A percentile compares a stretch with the other conserved stretches of the same genome.
Conservation (phyloP, 2,888 invertebrate species). For the Melitaea athalia region DNA sequence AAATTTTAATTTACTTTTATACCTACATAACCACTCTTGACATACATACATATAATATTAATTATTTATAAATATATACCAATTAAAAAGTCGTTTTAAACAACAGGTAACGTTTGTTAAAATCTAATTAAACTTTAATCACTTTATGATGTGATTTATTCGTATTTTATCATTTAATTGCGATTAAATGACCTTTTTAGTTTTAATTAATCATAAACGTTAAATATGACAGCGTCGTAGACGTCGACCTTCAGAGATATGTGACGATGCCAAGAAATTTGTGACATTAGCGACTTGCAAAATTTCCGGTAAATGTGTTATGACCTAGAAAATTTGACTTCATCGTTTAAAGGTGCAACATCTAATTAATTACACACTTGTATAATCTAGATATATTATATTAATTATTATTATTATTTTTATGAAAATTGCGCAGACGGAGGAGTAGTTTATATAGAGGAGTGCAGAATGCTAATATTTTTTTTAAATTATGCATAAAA, state of each 20-base stretch:
- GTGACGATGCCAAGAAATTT: constrained; percentile 30
- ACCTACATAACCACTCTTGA: background rate
- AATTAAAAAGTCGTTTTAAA: too few relatives aligned
- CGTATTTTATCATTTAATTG: background rate
- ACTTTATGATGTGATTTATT: background rate
- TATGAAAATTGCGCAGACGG: too few relatives aligned
- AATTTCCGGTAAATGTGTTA: constrained; percentile 22
- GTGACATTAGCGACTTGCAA: constrained; percentile 17
- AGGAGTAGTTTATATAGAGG: too few relatives aligned
- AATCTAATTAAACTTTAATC: too few relatives aligned
- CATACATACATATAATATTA: too few relatives aligned
- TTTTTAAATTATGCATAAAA: too few relatives aligned
- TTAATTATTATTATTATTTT: too few relatives aligned
- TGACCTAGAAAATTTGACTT: constrained; percentile 8
- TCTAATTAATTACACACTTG: constrained; percentile 5
- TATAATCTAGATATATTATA: too few relatives aligned
- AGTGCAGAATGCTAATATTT: too few relatives aligned
- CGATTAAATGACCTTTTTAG: constrained; percentile 1
- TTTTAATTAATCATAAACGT: constrained; percentile 21
- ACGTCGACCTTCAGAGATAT: constrained; percentile 23
- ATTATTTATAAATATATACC: too few relatives aligned
- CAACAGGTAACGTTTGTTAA: too few relatives aligned
- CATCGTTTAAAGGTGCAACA: background rate
- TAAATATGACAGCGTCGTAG: constrained; percentile 23
- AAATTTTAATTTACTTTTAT: too few relatives aligned